These are phyloP conservation scores for Scomber scombrus DNA, from an alignment of 2,113 vertebrate genomes.

Conservation along the genomic window DNA sequence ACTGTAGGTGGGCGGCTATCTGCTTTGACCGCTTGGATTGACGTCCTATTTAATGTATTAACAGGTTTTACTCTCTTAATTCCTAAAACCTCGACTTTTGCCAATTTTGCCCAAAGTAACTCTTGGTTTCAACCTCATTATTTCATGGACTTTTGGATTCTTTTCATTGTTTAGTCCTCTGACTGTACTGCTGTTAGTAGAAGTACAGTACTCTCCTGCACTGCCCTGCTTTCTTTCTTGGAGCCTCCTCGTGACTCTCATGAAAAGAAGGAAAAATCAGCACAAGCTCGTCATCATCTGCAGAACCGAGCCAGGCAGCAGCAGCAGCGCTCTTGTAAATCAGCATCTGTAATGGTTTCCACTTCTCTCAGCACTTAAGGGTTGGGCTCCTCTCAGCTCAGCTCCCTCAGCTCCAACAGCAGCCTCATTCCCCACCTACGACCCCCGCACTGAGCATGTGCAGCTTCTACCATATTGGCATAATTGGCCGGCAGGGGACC, in stretches of 20 bases:
- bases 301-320: slow-evolving; percentile 52
- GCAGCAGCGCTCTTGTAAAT: slow-evolving; percentile 75
- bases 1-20: no score
- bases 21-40: no score
- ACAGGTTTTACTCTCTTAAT: no score
- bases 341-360: slow-evolving; percentile 80
- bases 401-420: slow-evolving; percentile 32
- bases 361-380: slow-evolving; percentile 71
- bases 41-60: no score
- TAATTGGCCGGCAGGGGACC: slow-evolving; percentile 43
- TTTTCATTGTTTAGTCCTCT: no score
- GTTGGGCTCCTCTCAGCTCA: slow-evolving; percentile 45
- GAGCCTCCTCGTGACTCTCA: slow-evolving; percentile 39
- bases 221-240: slow-evolving; percentile 10
- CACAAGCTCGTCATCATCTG: slow-evolving; percentile 26
- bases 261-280: slow-evolving; percentile 43
- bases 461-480: slow-evolving; percentile 58
- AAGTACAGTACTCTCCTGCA: background rate
- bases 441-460: slow-evolving; percentile 55
- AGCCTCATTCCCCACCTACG: slow-evolving; percentile 20
- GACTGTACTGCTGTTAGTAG: background rate
- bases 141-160: no score
- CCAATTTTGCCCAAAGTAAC: no score
- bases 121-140: background rate
- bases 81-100: no score